Evolutionary conservation across 2,113 vertebrate species (phyloP).

Genomic region (Erinaceus europaeus): DNA sequence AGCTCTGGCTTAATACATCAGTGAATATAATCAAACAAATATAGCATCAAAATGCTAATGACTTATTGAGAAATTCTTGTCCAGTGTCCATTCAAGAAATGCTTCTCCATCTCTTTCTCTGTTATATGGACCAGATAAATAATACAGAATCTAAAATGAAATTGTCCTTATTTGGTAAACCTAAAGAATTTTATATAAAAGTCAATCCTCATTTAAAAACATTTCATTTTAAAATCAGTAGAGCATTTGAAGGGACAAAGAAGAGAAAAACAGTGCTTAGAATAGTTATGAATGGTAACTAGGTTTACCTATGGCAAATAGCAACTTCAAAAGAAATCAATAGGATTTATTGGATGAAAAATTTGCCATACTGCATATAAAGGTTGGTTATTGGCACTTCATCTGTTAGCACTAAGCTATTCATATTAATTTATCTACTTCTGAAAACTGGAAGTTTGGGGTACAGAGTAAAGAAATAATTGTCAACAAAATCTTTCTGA

Average conservation of each 20-base stretch:
- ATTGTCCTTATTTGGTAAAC: constrained; percentile 30
- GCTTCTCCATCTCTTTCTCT: background rate
- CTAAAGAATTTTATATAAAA: constrained; percentile 5
- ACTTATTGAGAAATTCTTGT: constrained; percentile 36
- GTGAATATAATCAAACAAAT: constrained; percentile 28
- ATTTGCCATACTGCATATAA: background rate
- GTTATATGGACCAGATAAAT: constrained; percentile 33
- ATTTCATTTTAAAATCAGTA: constrained; percentile 42
- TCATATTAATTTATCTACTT: constrained; percentile 64
- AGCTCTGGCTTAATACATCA: background rate
- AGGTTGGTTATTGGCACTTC: constrained; percentile 29
- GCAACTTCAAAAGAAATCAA: background rate
- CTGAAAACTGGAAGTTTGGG: constrained; percentile 39
- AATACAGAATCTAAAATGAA: constrained; percentile 17
- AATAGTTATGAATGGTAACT: constrained; percentile 2
- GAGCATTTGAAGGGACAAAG: background rate
- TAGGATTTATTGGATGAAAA: constrained; percentile 1
- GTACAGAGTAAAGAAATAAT: constrained; percentile 57
- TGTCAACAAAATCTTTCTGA: constrained; percentile 48
- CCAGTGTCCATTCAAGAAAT: background rate
- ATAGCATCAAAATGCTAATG: constrained; percentile 13
- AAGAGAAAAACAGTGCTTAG: constrained; percentile 17
- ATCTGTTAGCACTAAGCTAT: constrained; percentile 52
- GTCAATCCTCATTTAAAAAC: constrained; percentile 29
- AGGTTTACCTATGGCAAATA: background rate